Base-by-base conservation (phyloP, 2,888 invertebrate genomes). In the Ametastegia equiseti region DNA sequence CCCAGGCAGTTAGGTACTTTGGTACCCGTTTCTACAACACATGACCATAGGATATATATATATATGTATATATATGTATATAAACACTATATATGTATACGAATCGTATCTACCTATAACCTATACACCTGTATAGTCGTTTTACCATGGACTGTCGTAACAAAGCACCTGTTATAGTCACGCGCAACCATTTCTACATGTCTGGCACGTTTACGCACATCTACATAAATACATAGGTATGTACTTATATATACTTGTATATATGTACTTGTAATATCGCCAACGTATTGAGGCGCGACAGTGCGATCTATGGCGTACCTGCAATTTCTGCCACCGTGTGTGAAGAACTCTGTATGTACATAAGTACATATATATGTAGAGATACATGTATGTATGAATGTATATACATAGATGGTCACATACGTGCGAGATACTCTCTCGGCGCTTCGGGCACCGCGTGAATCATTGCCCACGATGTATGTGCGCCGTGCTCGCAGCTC, bases 141-240 rank as follows among this genome's bases (percentile, higher is more conserved):
- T 83, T 47, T 47, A 71, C 71, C 27, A 13, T 71, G 71, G 19
- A 71, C 71, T 71, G 71, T 39, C 71, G 45, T 71, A 71, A 71
- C 71, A 47, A 71, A 71, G 47, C 71, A 71, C 71, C 71, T 71
- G 71, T 71, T 71, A 71, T 71, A 71, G 71, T 71, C 45, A 71
- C 71, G 71, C 71, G 71, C 47, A 30, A 47, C 65, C 33, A 67
- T 67, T 39, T 67, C 65, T 39, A 39, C 65, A 67, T 39, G 65
- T 67, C 11, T 67, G 4, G 23, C 54, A 23, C 23, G 23, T 54
- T 54, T 54, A 23, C 54, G 23, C 54, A 23, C 11, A 54, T 23
- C 50, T 7, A n/a, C n/a, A 15, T 19, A n/a, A n/a, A 50, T 7
- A 0, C 2, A 2, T 11, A n/a, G n/a, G n/a, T n/a, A 11, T 54